phyloP scores from a whole-genome alignment of 2,113 vertebrate genomes.

The Pimephales promelas region DNA sequence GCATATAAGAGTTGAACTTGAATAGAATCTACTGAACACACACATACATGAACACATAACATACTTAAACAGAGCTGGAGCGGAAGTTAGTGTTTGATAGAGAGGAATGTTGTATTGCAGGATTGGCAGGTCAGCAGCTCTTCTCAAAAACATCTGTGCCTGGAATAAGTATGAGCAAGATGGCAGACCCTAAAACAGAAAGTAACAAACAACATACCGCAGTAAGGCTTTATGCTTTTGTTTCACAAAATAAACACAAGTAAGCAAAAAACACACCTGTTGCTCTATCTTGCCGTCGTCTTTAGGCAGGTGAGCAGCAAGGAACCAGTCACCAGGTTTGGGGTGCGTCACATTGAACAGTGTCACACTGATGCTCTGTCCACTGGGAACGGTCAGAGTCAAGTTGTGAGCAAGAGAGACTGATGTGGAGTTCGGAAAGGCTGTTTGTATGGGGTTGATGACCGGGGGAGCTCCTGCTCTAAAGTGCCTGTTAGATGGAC shows the following conservation, averaged over 20 bases:
- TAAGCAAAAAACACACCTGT: constrained; percentile 81
- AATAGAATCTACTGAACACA: too few species aligned
- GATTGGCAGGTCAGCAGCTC: constrained; percentile 78
- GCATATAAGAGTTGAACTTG: too few species aligned
- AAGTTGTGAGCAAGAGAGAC: constrained; percentile 76
- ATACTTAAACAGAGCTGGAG: constrained; percentile 87
- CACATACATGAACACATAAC: constrained; percentile 28
- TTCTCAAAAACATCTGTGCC: constrained; percentile 87
- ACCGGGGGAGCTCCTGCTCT: constrained; percentile 89
- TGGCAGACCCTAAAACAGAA: constrained; percentile 81
- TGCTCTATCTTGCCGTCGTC: constrained; percentile 89
- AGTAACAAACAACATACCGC: not conserved
- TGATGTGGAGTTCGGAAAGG: constrained; percentile 78
- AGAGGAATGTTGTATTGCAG: constrained; percentile 75
- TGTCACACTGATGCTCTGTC: constrained; percentile 70
- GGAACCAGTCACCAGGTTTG: constrained; percentile 87
- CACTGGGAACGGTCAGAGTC: constrained; percentile 69
- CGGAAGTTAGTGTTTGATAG: constrained; percentile 70
- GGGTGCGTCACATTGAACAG: constrained; percentile 85
- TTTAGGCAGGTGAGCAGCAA: constrained; percentile 89
- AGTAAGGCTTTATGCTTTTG: too few species aligned
- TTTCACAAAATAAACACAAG: too few species aligned
- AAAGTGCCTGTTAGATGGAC: constrained; percentile 77
- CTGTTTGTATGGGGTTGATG: constrained; percentile 82
- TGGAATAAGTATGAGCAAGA: constrained; percentile 90